phyloP scores from a whole-genome alignment of 2,888 invertebrate genomes.

The Epinotia ramella region DNA sequence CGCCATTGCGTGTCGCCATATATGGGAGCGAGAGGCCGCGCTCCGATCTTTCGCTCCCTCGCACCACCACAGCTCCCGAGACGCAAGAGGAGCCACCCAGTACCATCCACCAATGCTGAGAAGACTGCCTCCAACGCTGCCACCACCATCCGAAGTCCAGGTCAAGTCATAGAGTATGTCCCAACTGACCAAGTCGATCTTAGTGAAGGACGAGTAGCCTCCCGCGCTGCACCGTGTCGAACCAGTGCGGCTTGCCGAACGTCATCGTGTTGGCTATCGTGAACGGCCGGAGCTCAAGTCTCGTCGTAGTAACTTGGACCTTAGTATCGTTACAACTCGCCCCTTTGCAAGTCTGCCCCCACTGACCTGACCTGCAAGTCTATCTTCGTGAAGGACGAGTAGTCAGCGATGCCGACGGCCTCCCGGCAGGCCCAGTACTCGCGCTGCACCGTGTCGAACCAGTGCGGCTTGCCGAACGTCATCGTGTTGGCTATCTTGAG shows the following conservation, averaged over 20 bases:
- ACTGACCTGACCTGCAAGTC: slow-evolving; percentile 94
- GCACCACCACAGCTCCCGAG: too few species aligned
- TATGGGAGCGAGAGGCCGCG: too few species aligned
- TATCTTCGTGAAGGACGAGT: slow-evolving; percentile 98
- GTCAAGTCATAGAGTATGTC: too few species aligned
- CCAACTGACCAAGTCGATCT: too few species aligned
- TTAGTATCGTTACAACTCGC: not conserved
- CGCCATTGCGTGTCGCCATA: too few species aligned
- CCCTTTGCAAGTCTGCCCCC: not conserved
- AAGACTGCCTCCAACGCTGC: too few species aligned
- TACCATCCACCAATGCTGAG: too few species aligned
- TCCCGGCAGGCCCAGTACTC: slow-evolving; percentile 98
- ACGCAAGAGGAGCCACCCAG: too few species aligned
- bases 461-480: slow-evolving; percentile 96
- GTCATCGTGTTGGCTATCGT: slow-evolving; percentile 92
- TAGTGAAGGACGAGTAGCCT: slow-evolving; percentile 98
- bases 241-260: slow-evolving; percentile 97
- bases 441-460: slow-evolving; percentile 94
- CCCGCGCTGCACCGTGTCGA: slow-evolving; percentile 93
- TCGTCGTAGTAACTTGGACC: too few species aligned
- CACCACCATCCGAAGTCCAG: too few species aligned
- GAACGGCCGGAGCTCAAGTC: slow-evolving; percentile 73
- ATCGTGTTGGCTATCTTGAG: slow-evolving; percentile 91
- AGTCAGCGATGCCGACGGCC: slow-evolving; percentile 96
- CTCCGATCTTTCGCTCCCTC: too few species aligned